phyloP scores from a whole-genome alignment of 2,797 vertebrate genomes.

The Hylomyscus alleni region DNA sequence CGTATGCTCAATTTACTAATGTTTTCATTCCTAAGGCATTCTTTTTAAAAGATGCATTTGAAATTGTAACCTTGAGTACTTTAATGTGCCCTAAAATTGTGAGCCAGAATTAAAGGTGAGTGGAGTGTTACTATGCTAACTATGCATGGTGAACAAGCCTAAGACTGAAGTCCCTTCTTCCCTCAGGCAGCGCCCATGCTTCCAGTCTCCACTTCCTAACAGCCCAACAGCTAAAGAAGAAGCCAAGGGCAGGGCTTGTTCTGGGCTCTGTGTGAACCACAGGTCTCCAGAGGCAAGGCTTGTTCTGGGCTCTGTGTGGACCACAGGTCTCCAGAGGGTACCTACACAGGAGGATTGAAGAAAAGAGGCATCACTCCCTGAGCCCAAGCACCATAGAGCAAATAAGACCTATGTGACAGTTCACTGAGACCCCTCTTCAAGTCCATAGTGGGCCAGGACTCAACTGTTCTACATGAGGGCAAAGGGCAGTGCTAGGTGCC shows the following conservation, averaged over 20 bases:
- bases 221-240: neutral
- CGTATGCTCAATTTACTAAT: neutral
- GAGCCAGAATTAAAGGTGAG: neutral
- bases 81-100: neutral
- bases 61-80: neutral
- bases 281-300: neutral
- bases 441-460: neutral
- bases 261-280: neutral
- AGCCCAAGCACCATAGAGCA: neutral
- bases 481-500: too few species aligned
- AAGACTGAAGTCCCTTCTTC: neutral
- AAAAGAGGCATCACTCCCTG: neutral
- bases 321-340: neutral
- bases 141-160: too few species aligned
- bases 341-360: neutral
- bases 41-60: neutral
- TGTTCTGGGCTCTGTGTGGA: neutral
- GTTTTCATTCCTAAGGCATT: neutral
- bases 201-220: neutral
- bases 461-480: neutral
- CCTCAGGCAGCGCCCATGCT: too few species aligned
- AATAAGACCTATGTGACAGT: neutral
- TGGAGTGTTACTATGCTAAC: accelerated
- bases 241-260: neutral
- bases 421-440: neutral